phyloP scores from a whole-genome alignment of 2,797 vertebrate species.

The Sparidentex hasta region DNA sequence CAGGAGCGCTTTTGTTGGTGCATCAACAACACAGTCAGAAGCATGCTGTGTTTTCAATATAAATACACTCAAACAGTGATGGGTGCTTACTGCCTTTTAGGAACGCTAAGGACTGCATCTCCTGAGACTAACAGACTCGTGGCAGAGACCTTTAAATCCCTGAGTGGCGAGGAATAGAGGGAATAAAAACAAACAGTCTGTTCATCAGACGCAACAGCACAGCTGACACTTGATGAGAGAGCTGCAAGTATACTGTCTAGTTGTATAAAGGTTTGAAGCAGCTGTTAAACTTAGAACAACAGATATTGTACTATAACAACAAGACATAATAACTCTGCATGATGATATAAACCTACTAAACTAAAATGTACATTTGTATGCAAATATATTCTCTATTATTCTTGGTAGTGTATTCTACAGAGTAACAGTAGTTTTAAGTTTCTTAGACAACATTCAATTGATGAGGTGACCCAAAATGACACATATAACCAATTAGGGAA shows the following conservation, averaged over 20 bases:
- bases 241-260: neutral
- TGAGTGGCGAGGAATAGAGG: neutral
- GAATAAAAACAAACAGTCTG: slow-evolving; percentile 3
- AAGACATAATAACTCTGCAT: neutral
- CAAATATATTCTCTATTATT: neutral
- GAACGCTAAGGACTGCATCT: slow-evolving; percentile 2
- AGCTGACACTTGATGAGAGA: neutral
- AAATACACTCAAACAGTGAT: slow-evolving; percentile 3
- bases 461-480: neutral
- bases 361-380: neutral
- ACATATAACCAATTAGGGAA: neutral
- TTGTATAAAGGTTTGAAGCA: neutral
- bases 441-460: neutral
- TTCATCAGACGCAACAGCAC: neutral
- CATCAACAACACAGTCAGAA: slow-evolving; percentile 41
- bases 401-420: too few species aligned
- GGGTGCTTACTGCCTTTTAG: neutral
- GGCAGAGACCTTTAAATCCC: slow-evolving; percentile 17
- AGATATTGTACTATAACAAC: too few species aligned
- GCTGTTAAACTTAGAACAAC: neutral
- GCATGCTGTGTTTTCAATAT: slow-evolving; percentile 27
- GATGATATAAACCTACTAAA: neutral
- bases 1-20: slow-evolving; percentile 48
- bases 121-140: slow-evolving; percentile 1
- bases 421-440: neutral